Evolutionary conservation across 1,140 invertebrate genomes (phyloP).

Genomic region (Aphelinus atriplicis): DNA sequence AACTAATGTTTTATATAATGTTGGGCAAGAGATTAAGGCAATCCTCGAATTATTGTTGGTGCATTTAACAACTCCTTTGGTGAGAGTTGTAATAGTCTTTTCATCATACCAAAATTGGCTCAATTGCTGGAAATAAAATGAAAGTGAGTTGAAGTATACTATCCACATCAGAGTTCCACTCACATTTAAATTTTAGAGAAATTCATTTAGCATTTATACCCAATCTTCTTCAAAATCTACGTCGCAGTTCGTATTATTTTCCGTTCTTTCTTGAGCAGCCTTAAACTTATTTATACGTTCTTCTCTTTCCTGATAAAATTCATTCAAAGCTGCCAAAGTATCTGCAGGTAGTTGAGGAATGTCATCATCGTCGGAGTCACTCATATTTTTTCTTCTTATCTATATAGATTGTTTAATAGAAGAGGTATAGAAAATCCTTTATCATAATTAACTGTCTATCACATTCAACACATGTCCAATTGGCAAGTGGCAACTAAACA

Average conservation of each 20-base stretch:
- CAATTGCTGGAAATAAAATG: slow-evolving; percentile 79
- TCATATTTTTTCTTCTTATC: slow-evolving; percentile 44
- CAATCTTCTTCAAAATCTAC: slow-evolving; percentile 83
- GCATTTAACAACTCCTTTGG: slow-evolving; percentile 71
- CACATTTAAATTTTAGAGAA: slow-evolving; percentile 12
- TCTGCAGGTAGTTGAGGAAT: slow-evolving; percentile 74
- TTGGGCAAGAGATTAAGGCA: slow-evolving; percentile 90
- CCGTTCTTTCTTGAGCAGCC: slow-evolving; percentile 60
- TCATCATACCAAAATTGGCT: slow-evolving; percentile 97
- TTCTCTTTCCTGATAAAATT: slow-evolving; percentile 82
- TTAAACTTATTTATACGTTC: slow-evolving; percentile 67
- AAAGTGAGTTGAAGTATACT: slow-evolving; percentile 22
- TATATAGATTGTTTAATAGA: no score
- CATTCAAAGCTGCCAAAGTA: slow-evolving; percentile 80
- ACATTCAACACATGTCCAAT: no score
- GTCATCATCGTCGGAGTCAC: slow-evolving; percentile 72
- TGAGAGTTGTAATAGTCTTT: slow-evolving; percentile 75
- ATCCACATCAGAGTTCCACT: background rate
- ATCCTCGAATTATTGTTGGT: slow-evolving; percentile 72
- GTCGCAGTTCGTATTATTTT: slow-evolving; percentile 56
- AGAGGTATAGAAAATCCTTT: no score
- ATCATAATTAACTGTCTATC: no score
- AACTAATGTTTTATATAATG: slow-evolving; percentile 79
- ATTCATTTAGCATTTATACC: slow-evolving; percentile 67
- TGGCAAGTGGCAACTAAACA: no score